These are phyloP conservation scores for Cheilosia impressa DNA, from an alignment of 2,888 invertebrate genomes.

Conservation along the genomic window DNA sequence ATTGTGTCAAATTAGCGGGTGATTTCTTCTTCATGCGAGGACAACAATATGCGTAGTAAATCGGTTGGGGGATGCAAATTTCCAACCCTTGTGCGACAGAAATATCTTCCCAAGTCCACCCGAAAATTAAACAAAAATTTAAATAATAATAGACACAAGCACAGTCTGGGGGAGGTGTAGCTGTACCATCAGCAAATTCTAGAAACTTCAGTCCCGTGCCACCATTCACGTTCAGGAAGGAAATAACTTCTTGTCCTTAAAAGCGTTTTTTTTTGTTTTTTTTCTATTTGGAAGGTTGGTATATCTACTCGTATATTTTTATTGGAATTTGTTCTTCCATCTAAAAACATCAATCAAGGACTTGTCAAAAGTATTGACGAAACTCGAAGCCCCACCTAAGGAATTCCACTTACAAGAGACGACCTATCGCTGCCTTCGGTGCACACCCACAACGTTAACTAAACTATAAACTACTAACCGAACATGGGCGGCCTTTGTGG, in stretches of 20 bases:
- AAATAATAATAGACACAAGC: not conserved
- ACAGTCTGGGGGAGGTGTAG: too few species aligned
- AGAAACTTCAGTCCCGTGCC: not conserved
- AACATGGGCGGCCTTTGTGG: not conserved
- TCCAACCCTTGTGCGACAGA: not conserved
- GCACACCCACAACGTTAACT: slow-evolving; percentile 12
- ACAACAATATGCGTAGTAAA: not conserved
- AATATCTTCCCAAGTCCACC: too few species aligned
- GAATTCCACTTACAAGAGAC: slow-evolving; percentile 9
- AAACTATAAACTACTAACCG: slow-evolving; percentile 28
- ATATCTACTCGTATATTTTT: not conserved
- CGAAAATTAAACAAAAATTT: too few species aligned
- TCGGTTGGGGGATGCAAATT: not conserved
- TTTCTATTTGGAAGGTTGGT: not conserved
- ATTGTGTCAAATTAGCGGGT: slow-evolving; percentile 55
- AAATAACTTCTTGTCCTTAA: too few species aligned
- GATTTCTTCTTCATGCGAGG: slow-evolving; percentile 1
- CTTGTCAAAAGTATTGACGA: slow-evolving; percentile 52
- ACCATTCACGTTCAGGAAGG: too few species aligned
- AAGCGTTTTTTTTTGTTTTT: too few species aligned
- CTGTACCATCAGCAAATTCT: not conserved
- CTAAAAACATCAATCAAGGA: slow-evolving; percentile 45
- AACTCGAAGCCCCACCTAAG: slow-evolving; percentile 12
- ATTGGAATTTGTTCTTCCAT: slow-evolving; percentile 27
- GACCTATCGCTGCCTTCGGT: not conserved